Conservation (phyloP, 2,888 invertebrate species). For the Leptogaster cylindrica region DNA sequence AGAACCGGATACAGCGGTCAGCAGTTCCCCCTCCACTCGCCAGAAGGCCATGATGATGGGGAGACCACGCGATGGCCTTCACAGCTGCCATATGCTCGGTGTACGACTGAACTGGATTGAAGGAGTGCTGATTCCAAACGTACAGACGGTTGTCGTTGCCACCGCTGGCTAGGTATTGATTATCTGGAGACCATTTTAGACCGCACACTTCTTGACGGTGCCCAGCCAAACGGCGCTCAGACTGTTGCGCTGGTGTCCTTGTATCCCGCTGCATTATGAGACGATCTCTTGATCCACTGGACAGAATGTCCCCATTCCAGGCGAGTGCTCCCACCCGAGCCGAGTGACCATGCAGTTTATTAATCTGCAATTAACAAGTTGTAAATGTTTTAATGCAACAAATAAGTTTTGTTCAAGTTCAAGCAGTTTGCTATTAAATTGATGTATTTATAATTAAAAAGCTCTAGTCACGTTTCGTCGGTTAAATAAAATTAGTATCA, state of each 20-base stretch:
- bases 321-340: conserved; percentile 93
- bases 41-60: conserved; percentile 95
- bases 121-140: conserved; percentile 79
- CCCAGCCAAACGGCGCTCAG: conserved; percentile 83
- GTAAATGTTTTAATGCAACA: too few relatives aligned
- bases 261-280: conserved; percentile 94
- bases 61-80: conserved; percentile 99
- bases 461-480: too few relatives aligned
- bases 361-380: conserved; percentile 67
- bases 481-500: too few relatives aligned
- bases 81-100: conserved; percentile 95
- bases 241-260: conserved; percentile 78
- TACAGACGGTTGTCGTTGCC: conserved; percentile 81
- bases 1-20: conserved; percentile 94
- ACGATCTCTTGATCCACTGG: conserved; percentile 93
- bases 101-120: conserved; percentile 92
- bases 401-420: too few relatives aligned
- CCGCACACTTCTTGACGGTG: conserved; percentile 98
- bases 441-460: too few relatives aligned
- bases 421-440: too few relatives aligned
- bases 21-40: conserved; percentile 99
- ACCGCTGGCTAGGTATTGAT: conserved; percentile 95
- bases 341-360: conserved; percentile 88
- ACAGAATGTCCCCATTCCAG: conserved; percentile 96
- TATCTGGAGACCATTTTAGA: conserved; percentile 97